Evolutionary conservation across 2,888 invertebrate genomes (phyloP).

Genomic region (Eudemis profundana): DNA sequence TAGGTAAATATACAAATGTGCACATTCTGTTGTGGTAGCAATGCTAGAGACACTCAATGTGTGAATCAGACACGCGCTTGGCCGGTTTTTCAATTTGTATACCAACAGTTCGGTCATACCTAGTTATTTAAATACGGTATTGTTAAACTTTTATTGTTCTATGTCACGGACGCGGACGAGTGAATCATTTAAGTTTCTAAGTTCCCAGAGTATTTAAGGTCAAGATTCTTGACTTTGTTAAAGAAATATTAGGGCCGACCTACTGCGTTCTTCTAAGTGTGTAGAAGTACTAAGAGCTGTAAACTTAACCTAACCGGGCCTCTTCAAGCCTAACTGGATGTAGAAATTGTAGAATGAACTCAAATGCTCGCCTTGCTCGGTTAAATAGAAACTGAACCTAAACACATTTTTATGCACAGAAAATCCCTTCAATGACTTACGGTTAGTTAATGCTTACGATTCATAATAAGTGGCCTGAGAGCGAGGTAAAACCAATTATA

Average conservation of each 20-base stretch:
- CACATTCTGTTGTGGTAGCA: no score
- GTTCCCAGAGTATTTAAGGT: slow-evolving; percentile 32
- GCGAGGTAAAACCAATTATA: slow-evolving; percentile 20
- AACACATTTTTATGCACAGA: neutral
- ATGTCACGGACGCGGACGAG: slow-evolving; percentile 38
- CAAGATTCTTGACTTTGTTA: slow-evolving; percentile 9
- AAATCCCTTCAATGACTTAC: neutral
- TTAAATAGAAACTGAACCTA: no score
- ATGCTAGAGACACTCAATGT: no score
- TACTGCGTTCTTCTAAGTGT: neutral
- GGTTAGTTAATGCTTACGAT: neutral
- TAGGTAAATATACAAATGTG: no score
- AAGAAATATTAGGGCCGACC: neutral
- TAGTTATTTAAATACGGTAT: slow-evolving; percentile 19
- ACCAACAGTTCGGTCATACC: neutral
- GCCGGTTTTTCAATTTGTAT: neutral
- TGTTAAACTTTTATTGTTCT: slow-evolving; percentile 38
- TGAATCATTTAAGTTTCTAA: slow-evolving; percentile 43
- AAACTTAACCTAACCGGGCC: no score
- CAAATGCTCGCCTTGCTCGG: no score
- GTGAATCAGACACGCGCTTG: no score
- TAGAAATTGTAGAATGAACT: no score
- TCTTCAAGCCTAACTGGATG: no score
- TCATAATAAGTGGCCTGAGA: slow-evolving; percentile 12
- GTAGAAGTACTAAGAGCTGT: slow-evolving; percentile 8